These are phyloP conservation scores for Pachycephala philippinensis DNA, from an alignment of 2,113 vertebrate genomes.

Conservation along the genomic window DNA sequence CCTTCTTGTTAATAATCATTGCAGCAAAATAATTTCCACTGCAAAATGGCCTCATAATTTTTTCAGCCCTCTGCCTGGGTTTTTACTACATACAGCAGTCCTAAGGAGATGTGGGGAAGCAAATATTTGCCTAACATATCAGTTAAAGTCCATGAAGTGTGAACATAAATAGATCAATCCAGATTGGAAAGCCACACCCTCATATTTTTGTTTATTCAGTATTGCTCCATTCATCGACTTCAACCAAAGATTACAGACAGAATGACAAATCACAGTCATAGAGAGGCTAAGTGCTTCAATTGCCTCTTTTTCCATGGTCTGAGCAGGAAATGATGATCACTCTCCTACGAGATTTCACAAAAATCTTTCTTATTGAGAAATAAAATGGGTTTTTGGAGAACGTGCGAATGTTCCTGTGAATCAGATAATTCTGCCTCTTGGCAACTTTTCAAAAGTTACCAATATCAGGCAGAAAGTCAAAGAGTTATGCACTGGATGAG, in stretches of 20 bases:
- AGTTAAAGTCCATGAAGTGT: not conserved
- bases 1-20: not conserved
- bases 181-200: not conserved
- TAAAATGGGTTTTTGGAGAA: not conserved
- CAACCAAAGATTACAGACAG: not conserved
- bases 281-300: not conserved
- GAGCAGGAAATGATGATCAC: not conserved
- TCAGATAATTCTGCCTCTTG: not conserved
- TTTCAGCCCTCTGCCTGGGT: not conserved
- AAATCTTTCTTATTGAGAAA: not conserved
- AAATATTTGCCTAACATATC: not conserved
- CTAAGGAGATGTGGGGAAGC: not conserved
- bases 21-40: not conserved
- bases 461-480: not conserved
- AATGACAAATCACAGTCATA: not conserved
- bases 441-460: constrained; percentile 11
- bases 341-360: not conserved
- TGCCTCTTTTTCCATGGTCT: not conserved
- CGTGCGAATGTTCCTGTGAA: not conserved
- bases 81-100: not conserved
- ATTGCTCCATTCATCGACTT: not conserved
- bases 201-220: not conserved
- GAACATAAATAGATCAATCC: not conserved
- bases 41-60: not conserved
- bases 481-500: not conserved